phyloP scores from a whole-genome alignment of 2,113 vertebrate species.

The Lota lota region DNA sequence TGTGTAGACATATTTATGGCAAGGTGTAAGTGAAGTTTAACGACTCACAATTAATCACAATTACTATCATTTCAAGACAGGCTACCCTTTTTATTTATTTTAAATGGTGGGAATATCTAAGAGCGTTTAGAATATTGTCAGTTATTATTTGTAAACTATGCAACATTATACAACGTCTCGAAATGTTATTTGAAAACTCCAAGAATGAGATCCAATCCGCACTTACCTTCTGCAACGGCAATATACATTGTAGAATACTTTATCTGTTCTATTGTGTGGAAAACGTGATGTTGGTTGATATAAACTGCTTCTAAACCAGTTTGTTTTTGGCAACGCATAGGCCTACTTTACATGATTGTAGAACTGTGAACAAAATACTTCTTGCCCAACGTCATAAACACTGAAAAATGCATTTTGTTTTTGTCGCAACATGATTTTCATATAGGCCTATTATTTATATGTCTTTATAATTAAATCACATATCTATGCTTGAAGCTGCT shows the following conservation, averaged over 20 bases:
- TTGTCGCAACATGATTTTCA: conserved; percentile 79
- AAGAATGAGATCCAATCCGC: conserved; percentile 24
- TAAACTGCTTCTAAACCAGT: conserved; percentile 51
- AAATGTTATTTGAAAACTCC: conserved; percentile 5
- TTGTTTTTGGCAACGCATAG: conserved; percentile 69
- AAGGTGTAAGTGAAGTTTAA: conserved; percentile 33
- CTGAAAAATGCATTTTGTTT: conserved; percentile 65
- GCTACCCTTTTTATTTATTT: conserved; percentile 22
- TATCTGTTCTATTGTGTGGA: conserved; percentile 38
- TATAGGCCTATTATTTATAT: conserved; percentile 81
- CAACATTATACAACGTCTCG: conserved; percentile 60
- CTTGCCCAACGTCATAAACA: conserved; percentile 51
- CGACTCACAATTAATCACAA: conserved; percentile 3
- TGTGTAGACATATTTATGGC: conserved; percentile 46
- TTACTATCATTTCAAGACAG: conserved; percentile 21
- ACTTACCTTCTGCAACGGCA: conserved; percentile 17
- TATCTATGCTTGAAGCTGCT: conserved; percentile 70
- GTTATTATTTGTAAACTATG: conserved; percentile 73
- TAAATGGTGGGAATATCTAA: conserved; percentile 24
- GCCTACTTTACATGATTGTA: conserved; percentile 79
- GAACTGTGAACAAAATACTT: conserved; percentile 64
- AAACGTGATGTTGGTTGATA: conserved; percentile 49
- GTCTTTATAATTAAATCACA: conserved; percentile 91
- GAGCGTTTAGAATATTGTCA: conserved; percentile 24
- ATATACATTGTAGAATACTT: conserved; percentile 2